Evolutionary conservation across 1,140 invertebrate genomes (phyloP).

Genomic region (Bathynomus jamesi): DNA sequence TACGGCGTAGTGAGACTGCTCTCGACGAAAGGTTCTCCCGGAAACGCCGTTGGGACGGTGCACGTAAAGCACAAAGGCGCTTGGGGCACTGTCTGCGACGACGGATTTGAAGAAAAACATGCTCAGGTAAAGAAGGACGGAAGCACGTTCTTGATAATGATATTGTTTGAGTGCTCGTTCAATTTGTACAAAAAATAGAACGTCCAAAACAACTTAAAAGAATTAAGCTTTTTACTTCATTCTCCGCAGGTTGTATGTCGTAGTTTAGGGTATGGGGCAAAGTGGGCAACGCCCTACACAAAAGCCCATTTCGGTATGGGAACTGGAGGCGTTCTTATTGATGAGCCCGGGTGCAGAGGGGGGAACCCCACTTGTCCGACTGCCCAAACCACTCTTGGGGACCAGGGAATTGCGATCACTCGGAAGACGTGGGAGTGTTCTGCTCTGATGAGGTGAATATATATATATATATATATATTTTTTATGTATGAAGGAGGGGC

Average conservation of each 20-base stretch:
- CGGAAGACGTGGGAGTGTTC: conserved; percentile 28
- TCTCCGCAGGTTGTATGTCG: conserved; percentile 25
- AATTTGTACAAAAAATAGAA: not conserved
- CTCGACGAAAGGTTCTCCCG: not conserved
- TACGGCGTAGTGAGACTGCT: conserved; percentile 16
- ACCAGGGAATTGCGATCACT: conserved; percentile 25
- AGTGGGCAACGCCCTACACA: conserved; percentile 18
- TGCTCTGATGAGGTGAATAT: conserved; percentile 29
- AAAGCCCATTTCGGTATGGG: conserved; percentile 21
- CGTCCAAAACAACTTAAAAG: too few relatives aligned
- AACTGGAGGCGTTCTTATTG: conserved; percentile 16
- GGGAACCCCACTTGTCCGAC: conserved; percentile 13
- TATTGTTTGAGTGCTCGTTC: not conserved
- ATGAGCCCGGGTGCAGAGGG: conserved; percentile 27
- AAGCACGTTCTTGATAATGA: not conserved
- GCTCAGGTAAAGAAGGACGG: conserved; percentile 17
- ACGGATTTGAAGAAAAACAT: conserved; percentile 28
- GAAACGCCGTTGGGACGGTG: conserved; percentile 53
- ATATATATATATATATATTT: not conserved
- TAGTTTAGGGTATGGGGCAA: conserved; percentile 24
- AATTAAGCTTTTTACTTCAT: too few relatives aligned
- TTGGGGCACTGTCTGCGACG: conserved; percentile 70
- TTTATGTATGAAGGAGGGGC: too few relatives aligned
- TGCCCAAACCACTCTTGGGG: conserved; percentile 25
- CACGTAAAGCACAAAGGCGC: conserved; percentile 59